Conservation (phyloP, 30 jellyfish, hydroid and myxozoan genomes). For the Turritopsis rubra region DNA sequence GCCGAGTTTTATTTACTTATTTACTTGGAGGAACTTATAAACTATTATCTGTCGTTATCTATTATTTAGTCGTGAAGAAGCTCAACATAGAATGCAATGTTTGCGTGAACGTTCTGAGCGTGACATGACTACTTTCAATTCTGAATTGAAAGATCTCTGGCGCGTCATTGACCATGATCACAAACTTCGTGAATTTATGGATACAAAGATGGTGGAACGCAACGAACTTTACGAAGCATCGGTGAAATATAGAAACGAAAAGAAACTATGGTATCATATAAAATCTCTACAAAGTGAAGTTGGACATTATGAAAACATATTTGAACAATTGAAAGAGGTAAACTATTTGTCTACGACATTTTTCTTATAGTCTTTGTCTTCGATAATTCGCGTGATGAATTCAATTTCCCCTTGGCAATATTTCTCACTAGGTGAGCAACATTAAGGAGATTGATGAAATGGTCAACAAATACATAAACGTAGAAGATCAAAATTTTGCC, state of each 20-base stretch:
- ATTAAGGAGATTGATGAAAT: constrained; percentile 48
- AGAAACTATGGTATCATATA: constrained; percentile 31
- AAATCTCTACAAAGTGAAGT: constrained; percentile 49
- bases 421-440: constrained; percentile 51
- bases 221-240: constrained; percentile 37
- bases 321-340: constrained; percentile 57
- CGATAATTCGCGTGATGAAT: not conserved
- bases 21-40: too few relatives aligned
- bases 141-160: constrained; percentile 68
- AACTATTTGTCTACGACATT: not conserved
- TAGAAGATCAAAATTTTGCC: constrained; percentile 75
- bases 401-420: not conserved
- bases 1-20: too few relatives aligned
- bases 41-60: too few relatives aligned
- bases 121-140: constrained; percentile 45
- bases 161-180: constrained; percentile 84
- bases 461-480: constrained; percentile 52
- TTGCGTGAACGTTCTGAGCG: constrained; percentile 79
- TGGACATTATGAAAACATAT: constrained; percentile 56
- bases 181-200: constrained; percentile 70
- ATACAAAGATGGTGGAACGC: constrained; percentile 54
- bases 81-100: constrained; percentile 75
- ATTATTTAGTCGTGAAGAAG: constrained; percentile 70
- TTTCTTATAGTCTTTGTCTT: not conserved
- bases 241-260: constrained; percentile 54